These are phyloP conservation scores for Xyrichtys novacula DNA, from an alignment of 2,797 vertebrate genomes.

Conservation along the genomic window DNA sequence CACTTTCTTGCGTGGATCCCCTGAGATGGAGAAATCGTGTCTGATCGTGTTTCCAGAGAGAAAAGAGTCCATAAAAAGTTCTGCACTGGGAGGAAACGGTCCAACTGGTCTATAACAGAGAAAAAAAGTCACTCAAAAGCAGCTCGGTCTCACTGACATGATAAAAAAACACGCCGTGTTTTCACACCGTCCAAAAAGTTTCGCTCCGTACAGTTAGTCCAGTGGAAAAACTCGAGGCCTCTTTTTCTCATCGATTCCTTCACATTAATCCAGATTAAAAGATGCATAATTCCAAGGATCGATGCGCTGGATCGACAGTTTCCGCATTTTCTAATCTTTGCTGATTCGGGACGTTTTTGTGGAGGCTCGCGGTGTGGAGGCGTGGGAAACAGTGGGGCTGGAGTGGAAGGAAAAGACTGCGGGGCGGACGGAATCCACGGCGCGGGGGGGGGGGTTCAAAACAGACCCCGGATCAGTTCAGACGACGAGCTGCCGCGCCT, in stretches of 20 bases:
- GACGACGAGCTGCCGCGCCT: too few species aligned
- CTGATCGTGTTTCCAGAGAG: neutral
- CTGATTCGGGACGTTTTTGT: slow-evolving; percentile 33
- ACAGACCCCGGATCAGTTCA: slow-evolving; percentile 56
- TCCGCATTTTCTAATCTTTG: slow-evolving; percentile 38
- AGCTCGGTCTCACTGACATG: neutral
- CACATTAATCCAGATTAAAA: slow-evolving; percentile 28
- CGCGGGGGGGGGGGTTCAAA: neutral
- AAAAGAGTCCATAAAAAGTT: slow-evolving; percentile 4
- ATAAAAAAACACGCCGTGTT: slow-evolving; percentile 18
- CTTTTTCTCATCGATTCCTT: slow-evolving; percentile 2
- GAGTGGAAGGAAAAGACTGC: slow-evolving; percentile 60
- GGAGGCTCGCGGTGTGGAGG: slow-evolving; percentile 36
- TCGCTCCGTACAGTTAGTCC: slow-evolving; percentile 40
- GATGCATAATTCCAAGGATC: slow-evolving; percentile 24
- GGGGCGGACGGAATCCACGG: slow-evolving; percentile 35
- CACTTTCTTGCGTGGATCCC: slow-evolving; percentile 58
- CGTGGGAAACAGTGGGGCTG: slow-evolving; percentile 56
- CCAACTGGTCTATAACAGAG: neutral
- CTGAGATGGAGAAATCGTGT: slow-evolving; percentile 57
- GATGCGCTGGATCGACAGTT: slow-evolving; percentile 12
- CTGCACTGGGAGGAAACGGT: neutral
- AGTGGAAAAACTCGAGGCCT: slow-evolving; percentile 37
- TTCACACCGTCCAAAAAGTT: slow-evolving; percentile 57
- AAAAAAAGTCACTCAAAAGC: rapidly evolving